Evolutionary conservation across 2,797 vertebrate species (phyloP).

Genomic region (Pipistrellus kuhlii): DNA sequence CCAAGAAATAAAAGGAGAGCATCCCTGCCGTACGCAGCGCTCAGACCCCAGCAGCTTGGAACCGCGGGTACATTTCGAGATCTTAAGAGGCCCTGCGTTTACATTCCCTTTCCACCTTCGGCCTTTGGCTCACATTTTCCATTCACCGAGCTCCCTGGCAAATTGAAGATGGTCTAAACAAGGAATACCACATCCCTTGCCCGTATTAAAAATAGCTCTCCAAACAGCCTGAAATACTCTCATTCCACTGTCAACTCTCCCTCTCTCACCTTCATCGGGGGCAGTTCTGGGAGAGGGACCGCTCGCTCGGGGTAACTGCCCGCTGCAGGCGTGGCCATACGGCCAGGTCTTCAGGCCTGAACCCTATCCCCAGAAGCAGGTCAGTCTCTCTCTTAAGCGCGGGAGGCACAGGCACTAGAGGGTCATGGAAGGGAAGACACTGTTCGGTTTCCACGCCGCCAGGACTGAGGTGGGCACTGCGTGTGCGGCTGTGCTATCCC

Average conservation of each 20-base stretch:
- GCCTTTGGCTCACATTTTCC: constrained; percentile 67
- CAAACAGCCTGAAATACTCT: constrained; percentile 59
- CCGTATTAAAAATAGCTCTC: constrained; percentile 65
- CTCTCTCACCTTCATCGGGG: constrained; percentile 66
- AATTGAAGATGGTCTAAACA: constrained; percentile 67
- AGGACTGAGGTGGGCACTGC: constrained; percentile 65
- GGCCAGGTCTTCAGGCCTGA: constrained; percentile 20
- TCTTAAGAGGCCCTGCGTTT: background rate
- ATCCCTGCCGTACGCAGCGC: background rate
- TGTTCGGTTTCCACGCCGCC: fast-evolving
- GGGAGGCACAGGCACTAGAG: background rate
- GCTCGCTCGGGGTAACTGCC: background rate
- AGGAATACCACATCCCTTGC: constrained; percentile 56
- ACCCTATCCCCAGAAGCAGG: background rate
- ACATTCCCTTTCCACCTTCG: constrained; percentile 32
- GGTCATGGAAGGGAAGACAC: background rate
- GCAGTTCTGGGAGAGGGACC: constrained; percentile 12
- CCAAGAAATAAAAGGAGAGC: constrained; percentile 52
- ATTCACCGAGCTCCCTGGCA: constrained; percentile 55
- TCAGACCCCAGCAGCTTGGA: constrained; percentile 10
- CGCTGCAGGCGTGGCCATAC: background rate
- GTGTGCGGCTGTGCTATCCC: background rate
- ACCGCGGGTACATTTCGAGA: constrained; percentile 30
- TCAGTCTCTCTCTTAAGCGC: background rate
- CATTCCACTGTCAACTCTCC: constrained; percentile 70